These are phyloP conservation scores for Thelaira solivaga DNA, from an alignment of 2,888 invertebrate species.

Conservation along the genomic window DNA sequence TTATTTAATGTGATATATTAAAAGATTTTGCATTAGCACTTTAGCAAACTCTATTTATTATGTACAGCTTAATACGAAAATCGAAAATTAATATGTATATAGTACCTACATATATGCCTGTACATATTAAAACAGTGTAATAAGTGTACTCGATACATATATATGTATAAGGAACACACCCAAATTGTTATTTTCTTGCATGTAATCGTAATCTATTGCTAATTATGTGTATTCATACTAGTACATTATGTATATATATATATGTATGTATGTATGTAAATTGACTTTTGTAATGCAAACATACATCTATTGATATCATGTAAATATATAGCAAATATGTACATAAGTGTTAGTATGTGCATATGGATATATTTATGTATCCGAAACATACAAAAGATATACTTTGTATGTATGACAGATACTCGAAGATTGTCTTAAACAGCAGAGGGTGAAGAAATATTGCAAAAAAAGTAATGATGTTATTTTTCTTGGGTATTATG, in stretches of 20 bases:
- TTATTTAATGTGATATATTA: no score
- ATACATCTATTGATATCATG: background rate
- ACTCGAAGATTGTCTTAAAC: background rate
- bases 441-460: background rate
- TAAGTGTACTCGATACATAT: no score
- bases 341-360: background rate
- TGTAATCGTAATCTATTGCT: slow-evolving; percentile 48
- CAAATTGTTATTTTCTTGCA: slow-evolving; percentile 42
- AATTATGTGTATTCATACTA: no score
- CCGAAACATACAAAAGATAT: background rate
- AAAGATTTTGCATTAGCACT: no score
- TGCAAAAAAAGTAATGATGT: no score
- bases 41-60: no score
- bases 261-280: background rate
- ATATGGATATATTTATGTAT: background rate
- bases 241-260: background rate
- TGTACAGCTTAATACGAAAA: no score
- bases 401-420: background rate
- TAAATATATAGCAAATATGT: background rate
- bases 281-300: no score
- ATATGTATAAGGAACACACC: slow-evolving; percentile 40
- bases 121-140: background rate
- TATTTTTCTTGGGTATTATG: background rate
- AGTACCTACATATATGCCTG: no score
- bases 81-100: no score